A percentile compares a stretch with the other conserved stretches of the same genome.
Evolutionary conservation across 2,113 vertebrate species (phyloP).

Genomic region (Brevimyrus niger): DNA sequence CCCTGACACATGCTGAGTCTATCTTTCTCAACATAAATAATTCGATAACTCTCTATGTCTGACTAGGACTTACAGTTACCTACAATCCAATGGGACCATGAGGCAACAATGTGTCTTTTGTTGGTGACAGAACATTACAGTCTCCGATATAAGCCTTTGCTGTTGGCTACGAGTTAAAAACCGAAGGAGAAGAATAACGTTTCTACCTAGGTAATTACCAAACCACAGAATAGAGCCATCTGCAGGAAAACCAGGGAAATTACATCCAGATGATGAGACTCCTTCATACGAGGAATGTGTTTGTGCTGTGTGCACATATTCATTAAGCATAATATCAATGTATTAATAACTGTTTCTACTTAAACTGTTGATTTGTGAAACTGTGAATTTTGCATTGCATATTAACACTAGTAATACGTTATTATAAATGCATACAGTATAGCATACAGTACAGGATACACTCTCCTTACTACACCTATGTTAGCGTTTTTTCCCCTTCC

Average conservation of each 20-base stretch:
- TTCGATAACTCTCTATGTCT: not conserved
- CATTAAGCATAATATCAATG: not conserved
- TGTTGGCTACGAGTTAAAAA: not conserved
- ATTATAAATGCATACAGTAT: not conserved
- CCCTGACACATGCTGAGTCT: not conserved
- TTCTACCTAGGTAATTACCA: slow-evolving; percentile 7
- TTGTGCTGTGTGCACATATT: not conserved
- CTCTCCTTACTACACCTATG: not conserved
- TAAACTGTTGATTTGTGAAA: not conserved
- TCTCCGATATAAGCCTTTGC: not conserved
- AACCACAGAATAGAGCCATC: not conserved
- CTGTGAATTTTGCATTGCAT: not conserved
- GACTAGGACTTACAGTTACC: not conserved
- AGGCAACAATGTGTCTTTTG: not conserved
- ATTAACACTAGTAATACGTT: not conserved
- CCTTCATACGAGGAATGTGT: not conserved
- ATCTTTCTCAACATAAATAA: not conserved
- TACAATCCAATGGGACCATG: not conserved
- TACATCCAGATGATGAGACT: not conserved
- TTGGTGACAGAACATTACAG: not conserved
- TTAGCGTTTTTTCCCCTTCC: not conserved
- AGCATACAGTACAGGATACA: not conserved
- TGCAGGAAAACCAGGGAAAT: not conserved
- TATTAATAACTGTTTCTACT: not conserved
- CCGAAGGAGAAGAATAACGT: not conserved